phyloP scores from a whole-genome alignment of 2,797 vertebrate genomes.

The Microctenopoma lineatum region DNA sequence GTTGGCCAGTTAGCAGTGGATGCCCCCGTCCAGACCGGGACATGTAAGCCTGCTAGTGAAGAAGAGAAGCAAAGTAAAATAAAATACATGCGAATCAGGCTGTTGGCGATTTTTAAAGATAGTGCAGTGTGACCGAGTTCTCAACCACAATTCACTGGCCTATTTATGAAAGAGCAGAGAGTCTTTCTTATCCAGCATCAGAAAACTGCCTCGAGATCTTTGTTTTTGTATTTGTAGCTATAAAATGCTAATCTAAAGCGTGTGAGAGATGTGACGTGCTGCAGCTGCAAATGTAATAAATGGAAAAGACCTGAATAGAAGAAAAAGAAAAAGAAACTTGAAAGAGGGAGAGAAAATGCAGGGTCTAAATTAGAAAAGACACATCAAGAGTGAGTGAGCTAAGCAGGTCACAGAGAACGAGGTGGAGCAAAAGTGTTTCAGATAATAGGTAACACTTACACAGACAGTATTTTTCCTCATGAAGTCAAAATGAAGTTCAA shows the following conservation, averaged over 20 bases:
- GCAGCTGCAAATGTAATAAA: slow-evolving; percentile 26
- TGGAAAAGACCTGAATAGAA: slow-evolving; percentile 4
- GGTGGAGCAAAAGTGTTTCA: too few species aligned
- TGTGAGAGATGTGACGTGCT: slow-evolving; percentile 10
- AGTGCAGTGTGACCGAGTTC: not conserved
- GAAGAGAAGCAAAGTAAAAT: slow-evolving; percentile 11
- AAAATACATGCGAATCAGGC: slow-evolving; percentile 11
- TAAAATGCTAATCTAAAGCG: slow-evolving; percentile 33
- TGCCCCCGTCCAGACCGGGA: not conserved
- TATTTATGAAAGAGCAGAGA: slow-evolving; percentile 16
- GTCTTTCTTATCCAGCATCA: slow-evolving; percentile 38
- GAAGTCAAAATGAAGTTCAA: slow-evolving; percentile 10
- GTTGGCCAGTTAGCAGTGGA: not conserved
- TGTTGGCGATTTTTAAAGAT: slow-evolving; percentile 1
- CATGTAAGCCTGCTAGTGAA: slow-evolving; percentile 1
- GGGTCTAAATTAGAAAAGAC: not conserved
- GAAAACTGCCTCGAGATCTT: slow-evolving; percentile 46
- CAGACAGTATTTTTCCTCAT: not conserved
- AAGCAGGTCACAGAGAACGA: not conserved
- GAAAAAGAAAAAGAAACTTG: slow-evolving; percentile 2
- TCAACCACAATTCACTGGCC: slow-evolving; percentile 14
- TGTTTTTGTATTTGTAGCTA: slow-evolving; percentile 43
- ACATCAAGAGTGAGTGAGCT: not conserved
- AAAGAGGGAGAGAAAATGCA: slow-evolving; percentile 10
- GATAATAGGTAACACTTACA: not conserved